Percentiles rank a stretch among this genome's conserved stretches.
Evolutionary conservation across 2,797 vertebrate genomes (phyloP).

Genomic region (Brachyalestes nurse): DNA sequence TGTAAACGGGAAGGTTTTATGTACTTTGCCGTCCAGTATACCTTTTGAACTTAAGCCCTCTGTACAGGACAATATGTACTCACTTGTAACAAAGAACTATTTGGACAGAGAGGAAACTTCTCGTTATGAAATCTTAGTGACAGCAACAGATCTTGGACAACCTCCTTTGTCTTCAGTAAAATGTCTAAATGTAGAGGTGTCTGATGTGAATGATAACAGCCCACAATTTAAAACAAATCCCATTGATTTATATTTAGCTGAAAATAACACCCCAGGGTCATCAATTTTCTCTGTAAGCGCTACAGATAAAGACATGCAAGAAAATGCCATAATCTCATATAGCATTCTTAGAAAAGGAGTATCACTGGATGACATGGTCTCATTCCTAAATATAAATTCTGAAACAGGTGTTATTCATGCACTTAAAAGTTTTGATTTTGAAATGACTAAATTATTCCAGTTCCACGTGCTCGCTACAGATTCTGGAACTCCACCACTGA

Average conservation of each 20-base stretch:
- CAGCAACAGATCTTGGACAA: slow-evolving; percentile 77
- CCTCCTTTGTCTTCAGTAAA: slow-evolving; percentile 57
- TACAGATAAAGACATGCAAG: slow-evolving; percentile 58
- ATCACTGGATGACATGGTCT: slow-evolving; percentile 36
- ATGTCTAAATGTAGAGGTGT: slow-evolving; percentile 69
- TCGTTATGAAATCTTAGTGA: slow-evolving; percentile 81
- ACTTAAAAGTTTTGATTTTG: slow-evolving; percentile 67
- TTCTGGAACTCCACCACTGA: no score
- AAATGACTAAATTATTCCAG: slow-evolving; percentile 56
- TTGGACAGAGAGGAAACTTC: slow-evolving; percentile 76
- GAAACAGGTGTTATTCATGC: slow-evolving; percentile 61
- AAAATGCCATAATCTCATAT: slow-evolving; percentile 62
- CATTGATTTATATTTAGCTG: slow-evolving; percentile 54
- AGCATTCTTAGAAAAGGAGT: slow-evolving; percentile 35
- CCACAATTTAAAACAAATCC: slow-evolving; percentile 46
- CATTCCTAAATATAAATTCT: slow-evolving; percentile 63
- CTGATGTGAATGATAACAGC: slow-evolving; percentile 73
- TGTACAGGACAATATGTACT: slow-evolving; percentile 73
- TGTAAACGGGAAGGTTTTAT: slow-evolving; percentile 74
- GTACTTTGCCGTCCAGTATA: slow-evolving; percentile 58
- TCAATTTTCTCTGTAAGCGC: slow-evolving; percentile 65
- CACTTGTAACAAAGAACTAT: slow-evolving; percentile 68
- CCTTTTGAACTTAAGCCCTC: slow-evolving; percentile 76
- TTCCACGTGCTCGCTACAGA: slow-evolving; percentile 17
- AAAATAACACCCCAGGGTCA: slow-evolving; percentile 51